These are phyloP conservation scores for Pemphigus obesinymphae DNA, from an alignment of 1,140 invertebrate species.

Conservation along the genomic window DNA sequence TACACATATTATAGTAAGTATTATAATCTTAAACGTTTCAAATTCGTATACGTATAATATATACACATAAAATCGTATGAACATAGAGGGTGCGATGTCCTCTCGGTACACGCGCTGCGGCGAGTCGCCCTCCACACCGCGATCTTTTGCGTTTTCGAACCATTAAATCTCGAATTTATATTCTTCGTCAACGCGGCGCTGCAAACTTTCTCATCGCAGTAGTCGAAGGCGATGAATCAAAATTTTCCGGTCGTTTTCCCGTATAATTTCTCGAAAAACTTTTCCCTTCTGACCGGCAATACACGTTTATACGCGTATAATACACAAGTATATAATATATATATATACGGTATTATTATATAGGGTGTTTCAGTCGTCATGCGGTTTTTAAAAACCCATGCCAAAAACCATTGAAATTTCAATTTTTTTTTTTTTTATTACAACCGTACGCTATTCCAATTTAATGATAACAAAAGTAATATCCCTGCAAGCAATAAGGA, in stretches of 20 bases:
- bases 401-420: too few species aligned
- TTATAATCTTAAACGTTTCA: too few species aligned
- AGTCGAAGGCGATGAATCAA: slow-evolving; percentile 27
- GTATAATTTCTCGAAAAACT: slow-evolving; percentile 28
- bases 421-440: too few species aligned
- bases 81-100: not conserved
- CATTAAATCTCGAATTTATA: slow-evolving; percentile 37
- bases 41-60: not conserved
- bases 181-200: slow-evolving; percentile 1
- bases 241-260: slow-evolving; percentile 37
- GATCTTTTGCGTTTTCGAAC: not conserved
- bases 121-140: not conserved
- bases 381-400: too few species aligned
- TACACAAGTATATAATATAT: not conserved
- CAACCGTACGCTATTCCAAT: too few species aligned
- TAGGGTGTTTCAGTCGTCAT: too few species aligned
- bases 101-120: not conserved
- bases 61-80: not conserved
- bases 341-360: too few species aligned
- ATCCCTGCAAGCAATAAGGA: too few species aligned
- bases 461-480: too few species aligned
- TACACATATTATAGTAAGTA: too few species aligned
- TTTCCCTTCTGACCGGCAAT: not conserved
- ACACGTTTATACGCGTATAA: not conserved
- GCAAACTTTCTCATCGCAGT: slow-evolving; percentile 1